phyloP scores from a whole-genome alignment of 2,888 invertebrate species.

The Epirrhoe alternata region DNA sequence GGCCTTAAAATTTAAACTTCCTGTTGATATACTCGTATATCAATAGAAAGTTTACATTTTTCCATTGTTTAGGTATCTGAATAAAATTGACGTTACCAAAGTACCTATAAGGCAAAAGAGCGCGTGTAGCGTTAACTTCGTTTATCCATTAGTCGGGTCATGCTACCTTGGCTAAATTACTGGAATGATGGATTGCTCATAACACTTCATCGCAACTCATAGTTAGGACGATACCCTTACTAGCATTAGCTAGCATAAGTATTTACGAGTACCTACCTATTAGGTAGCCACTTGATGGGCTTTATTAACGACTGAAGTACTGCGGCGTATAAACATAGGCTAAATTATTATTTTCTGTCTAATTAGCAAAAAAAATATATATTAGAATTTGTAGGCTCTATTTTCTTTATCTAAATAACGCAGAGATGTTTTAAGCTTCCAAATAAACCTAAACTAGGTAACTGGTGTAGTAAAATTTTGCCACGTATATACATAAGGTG shows the following conservation, averaged over 20 bases:
- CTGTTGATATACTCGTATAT: no score
- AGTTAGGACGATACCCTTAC: background rate
- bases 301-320: constrained; percentile 2
- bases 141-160: constrained; percentile 61
- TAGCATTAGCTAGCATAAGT: background rate
- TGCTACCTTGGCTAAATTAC: constrained; percentile 59
- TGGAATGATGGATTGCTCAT: constrained; percentile 58
- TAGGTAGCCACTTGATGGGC: background rate
- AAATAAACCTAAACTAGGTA: no score
- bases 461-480: no score
- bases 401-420: no score
- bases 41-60: no score
- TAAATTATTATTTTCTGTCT: background rate
- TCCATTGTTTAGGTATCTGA: background rate
- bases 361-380: no score
- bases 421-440: no score
- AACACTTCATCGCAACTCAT: constrained; percentile 52
- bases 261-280: background rate
- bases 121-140: constrained; percentile 53
- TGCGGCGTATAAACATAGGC: background rate
- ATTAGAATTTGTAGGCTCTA: no score
- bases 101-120: constrained; percentile 8
- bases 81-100: background rate
- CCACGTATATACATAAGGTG: no score
- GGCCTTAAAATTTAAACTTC: no score